Evolutionary conservation across 2,797 vertebrate genomes (phyloP).

Genomic region (Otolemur crassicaudatus): DNA sequence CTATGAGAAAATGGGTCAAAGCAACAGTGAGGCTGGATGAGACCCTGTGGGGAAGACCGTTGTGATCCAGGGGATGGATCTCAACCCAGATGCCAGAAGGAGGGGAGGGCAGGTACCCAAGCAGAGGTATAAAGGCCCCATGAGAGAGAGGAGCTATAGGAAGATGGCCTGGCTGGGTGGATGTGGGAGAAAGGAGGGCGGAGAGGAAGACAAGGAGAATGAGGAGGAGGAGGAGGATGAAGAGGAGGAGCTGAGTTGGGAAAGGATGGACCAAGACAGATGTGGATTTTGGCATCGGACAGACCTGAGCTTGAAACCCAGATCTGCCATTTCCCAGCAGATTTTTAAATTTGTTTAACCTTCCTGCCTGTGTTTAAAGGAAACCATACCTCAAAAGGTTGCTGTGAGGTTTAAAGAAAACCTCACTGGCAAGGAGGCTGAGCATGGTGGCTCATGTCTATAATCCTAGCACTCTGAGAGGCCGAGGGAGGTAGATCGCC

Average conservation of each 20-base stretch:
- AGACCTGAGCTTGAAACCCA: neutral
- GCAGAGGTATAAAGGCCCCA: neutral
- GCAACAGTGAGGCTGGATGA: neutral
- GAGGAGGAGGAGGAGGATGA: neutral
- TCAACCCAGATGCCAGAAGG: neutral
- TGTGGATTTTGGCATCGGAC: neutral
- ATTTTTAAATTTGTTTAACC: neutral
- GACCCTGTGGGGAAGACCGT: neutral
- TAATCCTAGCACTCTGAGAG: too few relatives aligned
- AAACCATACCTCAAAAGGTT: neutral
- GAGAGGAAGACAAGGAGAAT: neutral
- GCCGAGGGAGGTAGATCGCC: too few relatives aligned
- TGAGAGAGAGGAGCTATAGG: too few relatives aligned
- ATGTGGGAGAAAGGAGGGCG: neutral
- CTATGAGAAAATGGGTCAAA: neutral
- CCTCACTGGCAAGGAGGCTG: neutral
- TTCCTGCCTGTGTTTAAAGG: neutral
- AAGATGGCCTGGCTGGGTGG: neutral
- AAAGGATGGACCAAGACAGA: too few relatives aligned
- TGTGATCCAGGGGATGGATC: neutral
- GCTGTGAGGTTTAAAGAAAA: neutral
- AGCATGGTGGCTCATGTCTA: too few relatives aligned
- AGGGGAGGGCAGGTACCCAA: neutral
- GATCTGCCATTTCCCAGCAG: neutral
- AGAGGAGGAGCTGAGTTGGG: neutral